Conservation (phyloP, 2,888 invertebrate genomes). For the Mactromeris polynyma region DNA sequence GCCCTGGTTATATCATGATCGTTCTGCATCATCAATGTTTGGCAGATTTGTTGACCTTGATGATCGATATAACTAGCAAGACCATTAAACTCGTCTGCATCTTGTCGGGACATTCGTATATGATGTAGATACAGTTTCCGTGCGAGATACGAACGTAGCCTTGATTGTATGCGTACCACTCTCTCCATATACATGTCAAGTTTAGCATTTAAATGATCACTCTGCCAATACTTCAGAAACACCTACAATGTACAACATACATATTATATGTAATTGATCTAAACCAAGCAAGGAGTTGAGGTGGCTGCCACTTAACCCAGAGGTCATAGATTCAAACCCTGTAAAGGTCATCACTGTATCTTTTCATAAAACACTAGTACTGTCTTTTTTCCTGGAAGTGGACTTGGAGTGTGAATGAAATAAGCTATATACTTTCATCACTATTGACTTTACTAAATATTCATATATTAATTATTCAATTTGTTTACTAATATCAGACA, state of each 20-base stretch:
- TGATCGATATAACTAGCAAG: constrained; percentile 53
- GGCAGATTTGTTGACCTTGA: constrained; percentile 53
- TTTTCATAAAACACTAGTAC: too few species aligned
- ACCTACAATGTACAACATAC: constrained; percentile 72
- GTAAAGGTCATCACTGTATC: too few species aligned
- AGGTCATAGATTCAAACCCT: too few species aligned
- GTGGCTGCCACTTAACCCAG: too few species aligned
- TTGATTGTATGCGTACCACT: constrained; percentile 77
- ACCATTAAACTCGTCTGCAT: constrained; percentile 55
- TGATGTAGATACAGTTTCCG: constrained; percentile 54
- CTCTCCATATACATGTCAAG: constrained; percentile 67
- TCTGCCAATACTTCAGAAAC: constrained; percentile 84
- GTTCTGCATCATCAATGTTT: constrained; percentile 57
- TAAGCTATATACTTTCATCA: too few species aligned
- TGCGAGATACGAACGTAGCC: constrained; percentile 75
- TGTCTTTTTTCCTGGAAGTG: too few species aligned
- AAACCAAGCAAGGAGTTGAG: too few species aligned
- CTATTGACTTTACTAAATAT: too few species aligned
- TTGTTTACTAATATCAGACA: too few species aligned
- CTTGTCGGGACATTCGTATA: constrained; percentile 29
- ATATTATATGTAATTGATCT: too few species aligned
- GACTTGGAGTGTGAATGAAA: too few species aligned
- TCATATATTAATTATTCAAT: too few species aligned
- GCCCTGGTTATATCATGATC: constrained; percentile 59
- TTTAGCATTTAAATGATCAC: constrained; percentile 78